These are phyloP conservation scores for Caenorhabditis remanei DNA, from an alignment of 1,140 invertebrate species.

Conservation along the genomic window DNA sequence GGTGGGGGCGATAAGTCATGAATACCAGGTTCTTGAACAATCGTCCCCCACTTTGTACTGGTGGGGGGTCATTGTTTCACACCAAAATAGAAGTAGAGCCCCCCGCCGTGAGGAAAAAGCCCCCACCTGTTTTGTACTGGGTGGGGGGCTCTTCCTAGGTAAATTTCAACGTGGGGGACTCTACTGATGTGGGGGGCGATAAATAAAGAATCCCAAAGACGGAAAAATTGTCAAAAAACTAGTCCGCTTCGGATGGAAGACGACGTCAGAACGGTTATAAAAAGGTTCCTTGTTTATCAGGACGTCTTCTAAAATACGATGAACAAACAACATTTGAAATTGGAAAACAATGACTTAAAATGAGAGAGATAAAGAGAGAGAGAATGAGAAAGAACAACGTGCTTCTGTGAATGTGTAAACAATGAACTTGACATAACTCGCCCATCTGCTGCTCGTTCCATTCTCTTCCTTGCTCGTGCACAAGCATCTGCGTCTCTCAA, in stretches of 20 bases:
- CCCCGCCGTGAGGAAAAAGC: no score
- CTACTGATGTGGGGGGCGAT: no score
- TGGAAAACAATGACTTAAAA: neutral
- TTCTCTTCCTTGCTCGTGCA: neutral
- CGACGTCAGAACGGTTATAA: neutral
- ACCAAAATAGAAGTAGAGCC: no score
- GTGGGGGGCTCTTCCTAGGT: no score
- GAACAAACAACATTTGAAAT: neutral
- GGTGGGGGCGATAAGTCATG: no score
- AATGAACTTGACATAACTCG: slow-evolving; percentile 22
- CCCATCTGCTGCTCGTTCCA: neutral
- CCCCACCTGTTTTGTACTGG: no score
- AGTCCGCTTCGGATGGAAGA: neutral
- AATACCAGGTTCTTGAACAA: no score
- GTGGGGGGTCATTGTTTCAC: no score
- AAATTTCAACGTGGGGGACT: no score
- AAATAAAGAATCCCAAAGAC: no score
- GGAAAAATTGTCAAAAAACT: slow-evolving; percentile 9
- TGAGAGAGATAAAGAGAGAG: neutral
- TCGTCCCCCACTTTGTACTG: no score
- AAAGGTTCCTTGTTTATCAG: neutral
- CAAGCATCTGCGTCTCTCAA: neutral
- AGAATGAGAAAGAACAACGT: neutral
- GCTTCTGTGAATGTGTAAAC: slow-evolving; percentile 30
- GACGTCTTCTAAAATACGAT: neutral